Evolutionary conservation across 2,888 invertebrate genomes (phyloP).

Genomic region (Melitaea athalia): DNA sequence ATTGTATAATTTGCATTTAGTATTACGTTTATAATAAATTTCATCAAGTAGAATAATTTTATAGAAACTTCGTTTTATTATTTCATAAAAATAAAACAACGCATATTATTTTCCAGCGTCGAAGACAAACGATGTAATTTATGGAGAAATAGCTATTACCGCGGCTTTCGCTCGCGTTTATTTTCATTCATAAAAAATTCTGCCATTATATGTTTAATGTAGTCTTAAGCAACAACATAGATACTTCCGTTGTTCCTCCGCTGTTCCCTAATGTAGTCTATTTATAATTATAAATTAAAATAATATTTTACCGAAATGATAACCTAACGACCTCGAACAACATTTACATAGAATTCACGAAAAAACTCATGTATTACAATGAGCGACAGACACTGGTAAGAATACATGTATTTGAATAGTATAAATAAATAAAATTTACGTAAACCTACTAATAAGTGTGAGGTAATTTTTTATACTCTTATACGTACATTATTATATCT

Average conservation of each 20-base stretch:
- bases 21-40: constrained; percentile 1
- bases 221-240: neutral
- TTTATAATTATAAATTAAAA: neutral
- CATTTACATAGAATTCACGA: no score
- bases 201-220: neutral
- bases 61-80: neutral
- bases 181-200: constrained; percentile 2
- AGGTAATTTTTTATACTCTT: no score
- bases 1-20: neutral
- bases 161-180: neutral
- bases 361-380: no score
- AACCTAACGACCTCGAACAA: neutral
- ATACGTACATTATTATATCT: no score
- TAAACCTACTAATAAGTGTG: no score
- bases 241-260: neutral
- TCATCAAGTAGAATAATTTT: neutral
- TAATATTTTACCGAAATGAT: neutral
- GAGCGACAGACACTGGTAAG: no score
- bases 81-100: constrained; percentile 3
- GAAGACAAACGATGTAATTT: constrained; percentile 4
- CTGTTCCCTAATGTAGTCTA: neutral
- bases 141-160: neutral
- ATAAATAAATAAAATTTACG: no score
- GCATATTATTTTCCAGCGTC: neutral
- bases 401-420: no score